Conservation (phyloP, 2,888 invertebrate genomes). For the Latrodectus hesperus region DNA sequence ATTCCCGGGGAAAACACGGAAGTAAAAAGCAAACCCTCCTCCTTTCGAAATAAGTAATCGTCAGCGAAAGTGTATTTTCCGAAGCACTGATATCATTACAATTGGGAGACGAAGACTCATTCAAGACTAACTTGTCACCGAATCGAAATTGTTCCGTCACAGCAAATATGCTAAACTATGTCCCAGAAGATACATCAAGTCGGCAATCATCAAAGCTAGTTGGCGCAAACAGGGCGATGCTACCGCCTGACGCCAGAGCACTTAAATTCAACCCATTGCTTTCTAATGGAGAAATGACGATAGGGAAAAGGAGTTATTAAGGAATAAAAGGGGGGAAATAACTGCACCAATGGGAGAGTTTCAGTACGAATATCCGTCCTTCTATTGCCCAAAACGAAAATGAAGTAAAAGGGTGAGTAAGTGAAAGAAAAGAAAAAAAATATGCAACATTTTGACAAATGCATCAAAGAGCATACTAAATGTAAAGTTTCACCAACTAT, state of each 20-base stretch:
- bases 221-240: conserved; percentile 28
- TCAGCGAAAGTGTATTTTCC: conserved; percentile 37
- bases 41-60: conserved; percentile 33
- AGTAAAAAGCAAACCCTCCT: background rate
- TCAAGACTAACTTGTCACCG: conserved; percentile 14
- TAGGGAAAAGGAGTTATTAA: conserved; percentile 42
- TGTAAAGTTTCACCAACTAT: too few species aligned
- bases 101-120: background rate
- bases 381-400: conserved; percentile 6
- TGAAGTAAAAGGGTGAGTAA: conserved; percentile 6
- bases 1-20: background rate
- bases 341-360: conserved; percentile 17
- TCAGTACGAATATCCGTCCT: background rate
- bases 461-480: too few species aligned
- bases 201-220: conserved; percentile 61
- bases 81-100: conserved; percentile 11
- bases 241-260: conserved; percentile 26
- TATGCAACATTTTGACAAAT: background rate
- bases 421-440: background rate
- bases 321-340: conserved; percentile 48
- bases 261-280: conserved; percentile 54
- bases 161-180: conserved; percentile 48
- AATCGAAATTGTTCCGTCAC: conserved; percentile 15
- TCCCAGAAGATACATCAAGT: conserved; percentile 46
- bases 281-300: conserved; percentile 42